These are phyloP conservation scores for Eustalomyia histrio DNA, from an alignment of 2,888 invertebrate species.

Conservation along the genomic window DNA sequence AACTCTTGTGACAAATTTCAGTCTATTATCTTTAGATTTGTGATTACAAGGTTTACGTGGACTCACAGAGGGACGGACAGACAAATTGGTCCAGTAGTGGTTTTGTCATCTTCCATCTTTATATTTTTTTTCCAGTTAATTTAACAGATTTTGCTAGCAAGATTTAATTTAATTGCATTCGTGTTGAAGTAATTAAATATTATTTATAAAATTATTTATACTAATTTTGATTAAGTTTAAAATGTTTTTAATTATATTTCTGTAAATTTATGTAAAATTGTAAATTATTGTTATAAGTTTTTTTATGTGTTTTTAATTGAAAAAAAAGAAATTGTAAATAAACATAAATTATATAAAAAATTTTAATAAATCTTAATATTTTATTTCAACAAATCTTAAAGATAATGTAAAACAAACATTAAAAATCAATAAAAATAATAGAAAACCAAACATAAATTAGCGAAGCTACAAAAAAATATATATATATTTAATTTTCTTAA, in stretches of 20 bases:
- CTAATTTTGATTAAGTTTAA: background rate
- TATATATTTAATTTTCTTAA: background rate
- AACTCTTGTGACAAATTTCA: no score
- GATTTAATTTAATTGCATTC: background rate
- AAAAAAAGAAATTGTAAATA: slow-evolving; percentile 37
- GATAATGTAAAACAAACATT: slow-evolving; percentile 47
- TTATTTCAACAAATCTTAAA: slow-evolving; percentile 31
- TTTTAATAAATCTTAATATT: slow-evolving; percentile 40
- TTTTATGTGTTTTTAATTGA: background rate
- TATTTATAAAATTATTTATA: slow-evolving; percentile 6
- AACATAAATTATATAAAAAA: slow-evolving; percentile 42
- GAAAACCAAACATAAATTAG: slow-evolving; percentile 28
- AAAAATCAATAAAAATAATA: slow-evolving; percentile 43
- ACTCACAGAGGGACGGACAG: no score
- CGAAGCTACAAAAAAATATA: slow-evolving; percentile 22
- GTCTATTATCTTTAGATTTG: no score
- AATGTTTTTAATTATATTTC: background rate
- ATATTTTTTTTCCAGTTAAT: no score
- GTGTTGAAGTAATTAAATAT: background rate
- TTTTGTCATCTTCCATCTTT: no score
- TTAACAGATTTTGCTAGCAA: no score
- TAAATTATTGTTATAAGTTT: slow-evolving; percentile 23
- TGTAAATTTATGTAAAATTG: slow-evolving; percentile 30
- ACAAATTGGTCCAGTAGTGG: no score
- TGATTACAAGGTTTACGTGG: no score